Percentiles rank a stretch among this genome's conserved stretches.
These are phyloP conservation scores for Clupea harengus DNA, from an alignment of 2,113 vertebrate genomes.

Conservation along the genomic window DNA sequence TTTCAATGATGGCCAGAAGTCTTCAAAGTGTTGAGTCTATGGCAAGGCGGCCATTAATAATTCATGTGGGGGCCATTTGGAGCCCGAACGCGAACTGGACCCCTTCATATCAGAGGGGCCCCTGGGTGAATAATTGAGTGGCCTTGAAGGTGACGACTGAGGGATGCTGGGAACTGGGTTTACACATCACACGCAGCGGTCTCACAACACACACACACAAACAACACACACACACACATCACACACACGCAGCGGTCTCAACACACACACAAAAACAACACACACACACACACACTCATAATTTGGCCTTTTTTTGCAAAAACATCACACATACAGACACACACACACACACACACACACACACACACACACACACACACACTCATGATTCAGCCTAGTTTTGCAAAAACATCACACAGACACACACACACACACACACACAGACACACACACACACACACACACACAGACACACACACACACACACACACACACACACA, in stretches of 20 bases:
- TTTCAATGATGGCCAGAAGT: not conserved
- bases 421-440: too few relatives aligned
- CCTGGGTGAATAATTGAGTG: not conserved
- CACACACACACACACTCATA: not conserved
- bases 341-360: too few relatives aligned
- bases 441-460: slow-evolving; percentile 1
- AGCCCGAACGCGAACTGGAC: not conserved
- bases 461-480: not conserved
- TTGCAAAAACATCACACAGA: not conserved
- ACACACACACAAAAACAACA: too few relatives aligned
- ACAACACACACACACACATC: not conserved
- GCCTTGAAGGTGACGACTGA: not conserved
- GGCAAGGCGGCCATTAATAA: not conserved
- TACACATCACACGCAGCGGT: not conserved
- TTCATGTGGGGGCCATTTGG: not conserved
- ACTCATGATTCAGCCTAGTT: too few relatives aligned
- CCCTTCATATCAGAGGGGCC: not conserved
- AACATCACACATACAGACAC: too few relatives aligned
- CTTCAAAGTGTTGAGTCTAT: not conserved
- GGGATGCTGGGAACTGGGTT: not conserved
- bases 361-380: too few relatives aligned
- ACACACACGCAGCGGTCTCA: too few relatives aligned
- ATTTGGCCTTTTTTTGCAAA: too few relatives aligned
- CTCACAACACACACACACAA: not conserved
- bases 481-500: too few relatives aligned